These are phyloP conservation scores for Pegoplata infirma DNA, from an alignment of 2,888 invertebrate species.

Conservation along the genomic window DNA sequence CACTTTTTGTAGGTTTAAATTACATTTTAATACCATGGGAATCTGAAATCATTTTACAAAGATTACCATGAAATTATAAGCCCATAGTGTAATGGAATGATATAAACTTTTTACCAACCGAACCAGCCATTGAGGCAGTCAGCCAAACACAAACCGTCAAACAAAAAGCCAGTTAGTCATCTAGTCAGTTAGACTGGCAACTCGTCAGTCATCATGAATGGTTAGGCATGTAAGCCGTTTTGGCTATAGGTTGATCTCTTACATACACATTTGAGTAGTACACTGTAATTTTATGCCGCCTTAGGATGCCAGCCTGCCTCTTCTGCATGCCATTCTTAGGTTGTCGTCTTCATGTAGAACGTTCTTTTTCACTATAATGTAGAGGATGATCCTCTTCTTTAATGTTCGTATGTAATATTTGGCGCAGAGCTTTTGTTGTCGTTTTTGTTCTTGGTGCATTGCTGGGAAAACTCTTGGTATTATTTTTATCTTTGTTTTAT, in stretches of 20 bases:
- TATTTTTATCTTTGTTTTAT: constrained; percentile 62
- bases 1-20: too few species aligned
- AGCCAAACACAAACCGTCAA: constrained; percentile 11
- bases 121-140: constrained; percentile 48
- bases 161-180: constrained; percentile 12
- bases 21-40: too few species aligned
- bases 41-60: too few species aligned
- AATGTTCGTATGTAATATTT: constrained; percentile 61
- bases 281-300: constrained; percentile 63
- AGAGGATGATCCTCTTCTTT: constrained; percentile 53
- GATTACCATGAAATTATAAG: not conserved
- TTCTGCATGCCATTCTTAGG: constrained; percentile 63
- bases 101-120: constrained; percentile 30
- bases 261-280: constrained; percentile 62
- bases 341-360: constrained; percentile 36
- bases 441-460: constrained; percentile 49
- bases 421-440: constrained; percentile 54
- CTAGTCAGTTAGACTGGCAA: constrained; percentile 60
- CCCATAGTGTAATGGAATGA: not conserved
- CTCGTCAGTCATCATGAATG: constrained; percentile 56
- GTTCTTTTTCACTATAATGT: constrained; percentile 45
- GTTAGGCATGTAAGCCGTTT: constrained; percentile 70
- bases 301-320: constrained; percentile 67
- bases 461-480: constrained; percentile 69
- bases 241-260: constrained; percentile 73